These are phyloP conservation scores for Amblyornis subalaris DNA, from an alignment of 2,113 vertebrate species.

Conservation along the genomic window DNA sequence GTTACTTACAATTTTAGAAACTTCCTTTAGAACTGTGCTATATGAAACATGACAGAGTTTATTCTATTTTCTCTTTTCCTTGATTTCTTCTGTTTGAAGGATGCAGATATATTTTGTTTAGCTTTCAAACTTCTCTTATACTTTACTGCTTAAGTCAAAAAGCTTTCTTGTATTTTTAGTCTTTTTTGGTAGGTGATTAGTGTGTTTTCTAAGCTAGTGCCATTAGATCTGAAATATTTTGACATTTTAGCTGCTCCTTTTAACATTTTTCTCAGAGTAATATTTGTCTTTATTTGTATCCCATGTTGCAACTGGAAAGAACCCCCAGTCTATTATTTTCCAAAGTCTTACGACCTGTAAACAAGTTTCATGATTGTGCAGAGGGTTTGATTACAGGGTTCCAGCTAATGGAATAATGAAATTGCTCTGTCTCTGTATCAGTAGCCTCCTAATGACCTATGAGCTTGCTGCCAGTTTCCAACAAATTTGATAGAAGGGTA, in stretches of 20 bases:
- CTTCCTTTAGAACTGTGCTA: not conserved
- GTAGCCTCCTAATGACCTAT: constrained; percentile 36
- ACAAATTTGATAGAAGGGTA: constrained; percentile 33
- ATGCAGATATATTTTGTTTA: not conserved
- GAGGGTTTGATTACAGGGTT: constrained; percentile 49
- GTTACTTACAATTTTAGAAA: not conserved
- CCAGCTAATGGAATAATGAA: constrained; percentile 57
- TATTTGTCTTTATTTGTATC: not conserved
- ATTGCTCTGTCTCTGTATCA: constrained; percentile 50
- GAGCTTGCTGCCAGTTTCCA: constrained; percentile 32
- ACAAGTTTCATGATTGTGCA: constrained; percentile 19
- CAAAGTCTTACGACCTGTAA: constrained; percentile 23
- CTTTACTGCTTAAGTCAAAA: not conserved
- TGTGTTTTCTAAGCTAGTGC: not conserved
- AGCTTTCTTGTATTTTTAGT: not conserved
- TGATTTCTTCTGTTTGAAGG: not conserved
- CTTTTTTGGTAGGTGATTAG: not conserved
- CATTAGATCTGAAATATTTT: not conserved
- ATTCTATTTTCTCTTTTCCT: not conserved
- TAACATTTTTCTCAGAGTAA: not conserved
- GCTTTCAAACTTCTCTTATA: not conserved
- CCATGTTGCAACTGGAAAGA: not conserved
- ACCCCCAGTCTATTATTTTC: not conserved
- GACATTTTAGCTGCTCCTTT: not conserved
- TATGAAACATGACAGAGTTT: not conserved